Evolutionary conservation across 2,113 vertebrate species (phyloP).

Genomic region (Hydropotes inermis): DNA sequence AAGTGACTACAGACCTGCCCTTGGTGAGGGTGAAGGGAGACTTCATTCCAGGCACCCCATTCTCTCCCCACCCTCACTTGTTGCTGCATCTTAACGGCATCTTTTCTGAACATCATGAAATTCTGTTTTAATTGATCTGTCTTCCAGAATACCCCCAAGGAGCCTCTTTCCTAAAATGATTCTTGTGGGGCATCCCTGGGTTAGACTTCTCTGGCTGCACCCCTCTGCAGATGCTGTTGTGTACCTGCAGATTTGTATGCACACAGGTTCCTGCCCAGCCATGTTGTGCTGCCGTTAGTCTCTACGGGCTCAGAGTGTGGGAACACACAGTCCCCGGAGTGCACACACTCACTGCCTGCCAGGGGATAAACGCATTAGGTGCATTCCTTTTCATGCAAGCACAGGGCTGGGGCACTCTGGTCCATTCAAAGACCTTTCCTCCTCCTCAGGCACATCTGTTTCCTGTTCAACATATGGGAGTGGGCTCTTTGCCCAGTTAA

Average conservation of each 20-base stretch:
- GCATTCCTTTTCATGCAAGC: slow-evolving; percentile 43
- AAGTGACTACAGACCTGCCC: neutral
- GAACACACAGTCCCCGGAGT: neutral
- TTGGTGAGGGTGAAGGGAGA: neutral
- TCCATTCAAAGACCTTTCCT: slow-evolving; percentile 48
- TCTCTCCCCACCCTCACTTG: neutral
- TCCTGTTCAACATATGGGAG: slow-evolving; percentile 18
- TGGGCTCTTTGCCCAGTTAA: slow-evolving; percentile 55
- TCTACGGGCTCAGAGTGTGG: slow-evolving; percentile 1
- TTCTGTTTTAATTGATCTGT: neutral
- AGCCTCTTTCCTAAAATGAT: neutral
- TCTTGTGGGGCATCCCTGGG: neutral
- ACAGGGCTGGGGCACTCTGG: neutral
- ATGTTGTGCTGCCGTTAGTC: neutral
- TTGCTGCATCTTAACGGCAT: neutral
- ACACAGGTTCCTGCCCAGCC: neutral
- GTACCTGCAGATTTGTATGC: neutral
- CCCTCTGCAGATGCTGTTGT: neutral
- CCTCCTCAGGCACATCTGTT: slow-evolving; percentile 59
- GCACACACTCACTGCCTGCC: slow-evolving; percentile 26
- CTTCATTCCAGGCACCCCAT: neutral
- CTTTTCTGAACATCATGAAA: neutral
- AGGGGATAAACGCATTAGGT: slow-evolving; percentile 6
- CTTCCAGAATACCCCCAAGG: neutral
- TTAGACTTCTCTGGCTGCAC: neutral